Base-by-base conservation (phyloP, 2,888 invertebrate genomes). In the Clepsis dumicolana region DNA sequence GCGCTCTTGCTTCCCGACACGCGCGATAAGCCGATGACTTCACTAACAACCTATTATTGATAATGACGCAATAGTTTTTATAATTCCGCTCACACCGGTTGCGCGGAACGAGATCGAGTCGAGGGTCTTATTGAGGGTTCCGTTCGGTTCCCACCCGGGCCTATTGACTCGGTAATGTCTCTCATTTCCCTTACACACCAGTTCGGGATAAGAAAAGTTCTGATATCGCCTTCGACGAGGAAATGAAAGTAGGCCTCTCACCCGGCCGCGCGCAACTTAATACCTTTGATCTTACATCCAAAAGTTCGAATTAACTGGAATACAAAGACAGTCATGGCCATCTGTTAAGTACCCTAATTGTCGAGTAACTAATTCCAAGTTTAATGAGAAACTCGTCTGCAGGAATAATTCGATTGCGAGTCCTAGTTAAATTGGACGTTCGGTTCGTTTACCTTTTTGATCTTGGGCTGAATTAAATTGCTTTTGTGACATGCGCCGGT, bases 141-240 rank as follows among this genome's bases (percentile, higher is more conserved):
- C 82, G 80, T 86, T 84, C 86, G 76, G 86, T 81, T 85, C 83
- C 83, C 83, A 83, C 84, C 83, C 80, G 80, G 84, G 82, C 86
- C 90, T 89, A 91, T 91, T 90, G 90, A 91, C 89, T 90, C 87
- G 73, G 88, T 92, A 91, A 92, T 91, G 89, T 90, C 88, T 83
- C 88, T 89, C 89, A 90, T 91, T 92, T 91, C 91, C 89, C 87
- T 86, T 90, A 89, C 83, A 78, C 75, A 84, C 85, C 86, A 86
- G 87, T 84, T 84, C 80, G 82, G 83, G 86, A 91, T 89, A 90
- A 90, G 91, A 89, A 92, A 93, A 92, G 89, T 92, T 89, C 85
- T 83, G 84, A 84, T 83, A 78, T 80, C 80, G 79, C 77, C 75
- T 74, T 76, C 81, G 79, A 75, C 78, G 77, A 80, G 84, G 87